Evolutionary conservation across 2,888 invertebrate species (phyloP).

Genomic region (Isoperla grammatica): DNA sequence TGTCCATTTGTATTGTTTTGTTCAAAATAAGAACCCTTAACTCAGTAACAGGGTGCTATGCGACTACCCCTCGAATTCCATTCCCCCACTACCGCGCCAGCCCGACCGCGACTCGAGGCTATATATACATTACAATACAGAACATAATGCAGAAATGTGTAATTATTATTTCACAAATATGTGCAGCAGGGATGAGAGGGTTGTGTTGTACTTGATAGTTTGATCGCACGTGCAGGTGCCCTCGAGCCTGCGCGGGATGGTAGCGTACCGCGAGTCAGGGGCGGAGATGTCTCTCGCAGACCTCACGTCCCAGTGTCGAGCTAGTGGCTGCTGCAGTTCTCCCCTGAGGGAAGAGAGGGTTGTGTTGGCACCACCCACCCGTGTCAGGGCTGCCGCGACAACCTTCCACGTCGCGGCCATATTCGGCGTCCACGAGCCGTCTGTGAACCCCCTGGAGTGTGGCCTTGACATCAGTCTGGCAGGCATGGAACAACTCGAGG

Average conservation of each 20-base stretch:
- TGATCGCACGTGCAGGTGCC: too few relatives aligned
- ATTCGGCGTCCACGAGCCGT: slow-evolving; percentile 42
- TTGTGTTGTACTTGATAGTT: too few relatives aligned
- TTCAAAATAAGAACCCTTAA: too few relatives aligned
- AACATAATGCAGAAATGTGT: too few relatives aligned
- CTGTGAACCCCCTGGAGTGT: slow-evolving; percentile 37
- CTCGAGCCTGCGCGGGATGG: slow-evolving; percentile 11
- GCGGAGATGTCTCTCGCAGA: slow-evolving; percentile 27
- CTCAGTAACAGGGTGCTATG: too few relatives aligned
- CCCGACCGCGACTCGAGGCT: too few relatives aligned
- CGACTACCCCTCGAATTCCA: too few relatives aligned
- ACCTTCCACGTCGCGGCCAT: slow-evolving; percentile 40
- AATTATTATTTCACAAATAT: too few relatives aligned
- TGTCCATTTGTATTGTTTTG: too few relatives aligned
- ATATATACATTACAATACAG: too few relatives aligned
- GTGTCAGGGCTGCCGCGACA: neutral
- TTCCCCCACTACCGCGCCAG: too few relatives aligned
- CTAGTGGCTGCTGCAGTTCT: slow-evolving; percentile 20
- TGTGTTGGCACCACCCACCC: neutral
- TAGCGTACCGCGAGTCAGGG: slow-evolving; percentile 30
- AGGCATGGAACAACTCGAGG: slow-evolving; percentile 41
- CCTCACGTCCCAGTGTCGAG: slow-evolving; percentile 29
- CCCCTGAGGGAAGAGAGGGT: slow-evolving; percentile 22
- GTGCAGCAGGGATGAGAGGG: too few relatives aligned
- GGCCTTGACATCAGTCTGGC: slow-evolving; percentile 31